Conservation (phyloP, 2,797 vertebrate species). For the Acipenser transmontanus region DNA sequence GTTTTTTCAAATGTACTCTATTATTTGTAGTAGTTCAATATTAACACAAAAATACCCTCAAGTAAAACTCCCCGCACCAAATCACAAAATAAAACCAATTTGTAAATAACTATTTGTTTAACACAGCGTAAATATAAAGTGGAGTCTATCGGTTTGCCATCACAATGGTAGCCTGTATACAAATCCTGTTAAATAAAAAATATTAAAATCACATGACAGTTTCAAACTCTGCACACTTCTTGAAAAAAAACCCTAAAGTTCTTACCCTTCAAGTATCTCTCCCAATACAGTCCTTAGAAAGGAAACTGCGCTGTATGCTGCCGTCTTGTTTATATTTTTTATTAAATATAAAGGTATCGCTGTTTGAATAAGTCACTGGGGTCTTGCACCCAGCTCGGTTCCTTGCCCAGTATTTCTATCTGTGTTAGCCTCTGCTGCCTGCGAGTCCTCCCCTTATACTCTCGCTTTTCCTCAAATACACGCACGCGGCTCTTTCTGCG, state of each 20-base stretch:
- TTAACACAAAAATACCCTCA: too few species aligned
- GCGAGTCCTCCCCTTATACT: not conserved
- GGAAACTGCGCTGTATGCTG: not conserved
- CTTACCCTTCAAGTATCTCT: constrained; percentile 29
- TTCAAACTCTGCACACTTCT: too few species aligned
- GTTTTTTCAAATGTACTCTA: too few species aligned
- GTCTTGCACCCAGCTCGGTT: not conserved
- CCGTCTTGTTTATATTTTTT: not conserved
- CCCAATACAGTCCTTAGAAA: not conserved
- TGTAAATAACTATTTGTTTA: too few species aligned
- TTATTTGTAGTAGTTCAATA: too few species aligned
- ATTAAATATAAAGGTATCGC: not conserved
- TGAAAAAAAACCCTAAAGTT: constrained; percentile 21
- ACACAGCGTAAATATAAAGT: too few species aligned
- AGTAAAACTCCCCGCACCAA: too few species aligned
- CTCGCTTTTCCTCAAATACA: not conserved
- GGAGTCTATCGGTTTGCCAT: too few species aligned
- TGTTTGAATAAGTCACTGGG: constrained; percentile 1
- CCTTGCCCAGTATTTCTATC: not conserved
- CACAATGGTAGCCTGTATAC: too few species aligned
- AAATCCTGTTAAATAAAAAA: too few species aligned
- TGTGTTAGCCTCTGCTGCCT: not conserved
- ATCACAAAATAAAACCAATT: too few species aligned
- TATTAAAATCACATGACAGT: too few species aligned
- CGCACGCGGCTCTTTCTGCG: constrained; percentile 14